These are phyloP conservation scores for Chlorops oryzae DNA, from an alignment of 1,140 invertebrate genomes.

Conservation along the genomic window DNA sequence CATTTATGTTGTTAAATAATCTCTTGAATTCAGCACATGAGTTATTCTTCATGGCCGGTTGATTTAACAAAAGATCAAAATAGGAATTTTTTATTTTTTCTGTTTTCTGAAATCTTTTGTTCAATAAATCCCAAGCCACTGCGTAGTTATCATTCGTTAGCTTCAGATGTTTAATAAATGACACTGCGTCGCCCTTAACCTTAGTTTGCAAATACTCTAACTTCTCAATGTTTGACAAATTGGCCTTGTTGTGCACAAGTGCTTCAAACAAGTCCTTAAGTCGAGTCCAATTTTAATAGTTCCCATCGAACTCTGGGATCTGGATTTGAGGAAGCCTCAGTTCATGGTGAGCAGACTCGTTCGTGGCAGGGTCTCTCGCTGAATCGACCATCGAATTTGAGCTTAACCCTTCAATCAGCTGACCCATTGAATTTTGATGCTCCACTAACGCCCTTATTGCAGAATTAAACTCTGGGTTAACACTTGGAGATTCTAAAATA, in stretches of 20 bases:
- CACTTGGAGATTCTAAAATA: not conserved
- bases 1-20: not conserved
- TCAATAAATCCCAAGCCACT: constrained; percentile 2
- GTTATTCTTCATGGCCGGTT: not conserved
- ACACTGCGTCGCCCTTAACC: not conserved
- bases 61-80: constrained; percentile 1
- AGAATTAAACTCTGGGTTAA: not conserved
- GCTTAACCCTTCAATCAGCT: not conserved
- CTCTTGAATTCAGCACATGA: not conserved
- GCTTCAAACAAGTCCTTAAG: constrained; percentile 1
- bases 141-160: not conserved
- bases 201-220: not conserved
- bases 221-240: not conserved
- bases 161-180: not conserved
- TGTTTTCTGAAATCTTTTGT: not conserved
- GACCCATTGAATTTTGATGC: not conserved
- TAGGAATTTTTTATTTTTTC: not conserved
- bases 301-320: constrained; percentile 3
- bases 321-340: not conserved
- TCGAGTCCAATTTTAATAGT: not conserved
- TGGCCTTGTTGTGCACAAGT: not conserved
- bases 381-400: no score
- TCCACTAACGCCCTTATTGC: not conserved
- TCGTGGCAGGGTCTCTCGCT: no score
- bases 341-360: no score